A percentile compares a stretch with the other conserved stretches of the same genome.
These are phyloP conservation scores for Nematopogon swammerdamellus DNA, from an alignment of 2,888 invertebrate genomes.

Conservation along the genomic window DNA sequence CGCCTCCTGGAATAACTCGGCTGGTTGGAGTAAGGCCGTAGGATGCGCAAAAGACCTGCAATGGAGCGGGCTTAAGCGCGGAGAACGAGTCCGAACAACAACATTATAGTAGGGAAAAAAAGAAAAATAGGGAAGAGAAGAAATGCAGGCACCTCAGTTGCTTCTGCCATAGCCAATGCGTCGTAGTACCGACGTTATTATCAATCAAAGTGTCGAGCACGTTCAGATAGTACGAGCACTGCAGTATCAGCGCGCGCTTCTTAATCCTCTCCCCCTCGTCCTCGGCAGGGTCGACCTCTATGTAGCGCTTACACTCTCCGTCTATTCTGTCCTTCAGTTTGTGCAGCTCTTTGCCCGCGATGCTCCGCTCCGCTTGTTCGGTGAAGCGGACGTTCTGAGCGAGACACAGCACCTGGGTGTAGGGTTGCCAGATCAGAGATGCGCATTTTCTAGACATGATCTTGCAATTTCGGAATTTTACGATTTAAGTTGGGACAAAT, in stretches of 20 bases:
- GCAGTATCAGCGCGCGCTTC: conserved; percentile 87
- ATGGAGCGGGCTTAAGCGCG: too few relatives aligned
- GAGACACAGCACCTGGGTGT: conserved; percentile 80
- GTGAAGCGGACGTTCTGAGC: conserved; percentile 85
- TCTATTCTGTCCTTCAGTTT: conserved; percentile 47
- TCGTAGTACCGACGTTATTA: conserved; percentile 60
- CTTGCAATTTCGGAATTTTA: too few relatives aligned
- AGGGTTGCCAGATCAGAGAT: too few relatives aligned
- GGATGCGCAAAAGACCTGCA: too few relatives aligned
- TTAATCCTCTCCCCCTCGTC: conserved; percentile 73
- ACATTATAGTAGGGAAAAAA: too few relatives aligned
- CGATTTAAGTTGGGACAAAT: too few relatives aligned
- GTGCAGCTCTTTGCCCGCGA: conserved; percentile 62
- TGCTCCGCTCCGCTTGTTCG: conserved; percentile 77
- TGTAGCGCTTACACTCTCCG: conserved; percentile 48
- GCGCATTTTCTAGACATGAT: too few relatives aligned
- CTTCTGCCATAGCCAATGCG: conserved; percentile 94
- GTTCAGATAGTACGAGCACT: conserved; percentile 87
- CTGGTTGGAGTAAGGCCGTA: too few relatives aligned
- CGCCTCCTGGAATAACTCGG: too few relatives aligned
- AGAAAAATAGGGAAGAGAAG: too few relatives aligned
- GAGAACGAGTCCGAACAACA: too few relatives aligned
- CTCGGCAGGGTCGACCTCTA: conserved; percentile 45
- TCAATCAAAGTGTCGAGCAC: conserved; percentile 76
- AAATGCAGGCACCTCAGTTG: conserved; percentile 67